Conservation (phyloP, 2,888 invertebrate species). For the Cephalotes varians region DNA sequence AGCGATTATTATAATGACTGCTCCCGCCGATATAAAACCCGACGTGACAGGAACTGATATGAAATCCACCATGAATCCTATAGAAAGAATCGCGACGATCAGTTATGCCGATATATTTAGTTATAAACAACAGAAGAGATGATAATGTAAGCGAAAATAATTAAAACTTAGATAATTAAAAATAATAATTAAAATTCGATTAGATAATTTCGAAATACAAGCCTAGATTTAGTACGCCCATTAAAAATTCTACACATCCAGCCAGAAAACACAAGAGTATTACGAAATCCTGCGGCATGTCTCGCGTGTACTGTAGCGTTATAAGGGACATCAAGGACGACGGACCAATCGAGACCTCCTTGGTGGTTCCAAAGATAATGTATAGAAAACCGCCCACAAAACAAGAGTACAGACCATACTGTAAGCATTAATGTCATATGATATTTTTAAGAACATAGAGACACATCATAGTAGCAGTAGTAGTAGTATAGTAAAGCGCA, state of each 20-base stretch:
- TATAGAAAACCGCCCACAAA: conserved; percentile 95
- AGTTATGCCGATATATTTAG: background rate
- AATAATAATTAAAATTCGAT: too few species aligned
- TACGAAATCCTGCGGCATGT: conserved; percentile 90
- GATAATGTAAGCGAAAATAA: background rate
- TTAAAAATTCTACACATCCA: conserved; percentile 92
- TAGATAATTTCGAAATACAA: conserved; percentile 48
- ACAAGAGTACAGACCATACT: conserved; percentile 96
- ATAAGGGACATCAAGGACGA: conserved; percentile 97
- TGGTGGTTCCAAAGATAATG: conserved; percentile 94
- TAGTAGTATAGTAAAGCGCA: background rate
- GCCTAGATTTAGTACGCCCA: conserved; percentile 95
- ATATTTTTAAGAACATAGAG: background rate
- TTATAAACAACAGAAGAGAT: background rate
- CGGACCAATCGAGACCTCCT: conserved; percentile 96
- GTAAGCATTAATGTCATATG: conserved; percentile 67
- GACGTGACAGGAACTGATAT: conserved; percentile 96
- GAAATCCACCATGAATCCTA: conserved; percentile 95
- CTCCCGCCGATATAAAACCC: conserved; percentile 96
- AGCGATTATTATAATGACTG: conserved; percentile 95
- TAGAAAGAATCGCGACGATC: background rate
- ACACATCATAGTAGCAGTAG: background rate
- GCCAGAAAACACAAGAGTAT: conserved; percentile 92
- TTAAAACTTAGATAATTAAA: background rate
- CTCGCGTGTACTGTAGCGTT: conserved; percentile 91